Conservation (phyloP, 2,888 invertebrate species). For the Carterocephalus palaemon region DNA sequence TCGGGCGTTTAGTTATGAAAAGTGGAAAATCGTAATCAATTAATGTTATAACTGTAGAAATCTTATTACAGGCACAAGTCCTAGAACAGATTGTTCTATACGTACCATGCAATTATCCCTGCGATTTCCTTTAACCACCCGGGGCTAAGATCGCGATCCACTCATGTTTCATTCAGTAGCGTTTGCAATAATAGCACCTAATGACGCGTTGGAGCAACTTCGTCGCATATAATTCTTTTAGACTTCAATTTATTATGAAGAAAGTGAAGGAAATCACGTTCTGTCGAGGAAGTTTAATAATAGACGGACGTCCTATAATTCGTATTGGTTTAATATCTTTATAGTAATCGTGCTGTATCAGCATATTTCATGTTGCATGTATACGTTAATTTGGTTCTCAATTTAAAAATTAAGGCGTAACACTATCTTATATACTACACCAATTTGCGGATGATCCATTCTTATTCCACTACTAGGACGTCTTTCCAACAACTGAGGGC, state of each 20-base stretch:
- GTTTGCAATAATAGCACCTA: constrained; percentile 57
- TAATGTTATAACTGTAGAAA: too few relatives aligned
- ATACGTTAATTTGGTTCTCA: too few relatives aligned
- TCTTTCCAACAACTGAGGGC: too few relatives aligned
- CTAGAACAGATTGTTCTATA: constrained; percentile 8
- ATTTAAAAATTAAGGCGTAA: too few relatives aligned
- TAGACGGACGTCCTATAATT: constrained; percentile 12
- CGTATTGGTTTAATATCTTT: constrained; percentile 10
- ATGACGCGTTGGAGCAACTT: constrained; percentile 42
- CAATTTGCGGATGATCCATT: too few relatives aligned
- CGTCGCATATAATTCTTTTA: constrained; percentile 28
- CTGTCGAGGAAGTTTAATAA: constrained; percentile 11
- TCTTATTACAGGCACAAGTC: too few relatives aligned
- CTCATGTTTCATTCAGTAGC: constrained; percentile 65
- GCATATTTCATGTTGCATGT: too few relatives aligned
- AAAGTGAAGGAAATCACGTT: constrained; percentile 20
- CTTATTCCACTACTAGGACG: too few relatives aligned
- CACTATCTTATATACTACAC: too few relatives aligned
- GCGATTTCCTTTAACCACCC: constrained; percentile 56
- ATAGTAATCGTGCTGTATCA: neutral
- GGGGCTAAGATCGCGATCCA: constrained; percentile 51
- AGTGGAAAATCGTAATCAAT: too few relatives aligned
- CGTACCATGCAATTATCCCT: constrained; percentile 45
- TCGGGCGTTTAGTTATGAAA: too few relatives aligned
- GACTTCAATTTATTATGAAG: constrained; percentile 32